Evolutionary conservation across 2,888 invertebrate genomes (phyloP).

Genomic region (Leucophora obtusa): DNA sequence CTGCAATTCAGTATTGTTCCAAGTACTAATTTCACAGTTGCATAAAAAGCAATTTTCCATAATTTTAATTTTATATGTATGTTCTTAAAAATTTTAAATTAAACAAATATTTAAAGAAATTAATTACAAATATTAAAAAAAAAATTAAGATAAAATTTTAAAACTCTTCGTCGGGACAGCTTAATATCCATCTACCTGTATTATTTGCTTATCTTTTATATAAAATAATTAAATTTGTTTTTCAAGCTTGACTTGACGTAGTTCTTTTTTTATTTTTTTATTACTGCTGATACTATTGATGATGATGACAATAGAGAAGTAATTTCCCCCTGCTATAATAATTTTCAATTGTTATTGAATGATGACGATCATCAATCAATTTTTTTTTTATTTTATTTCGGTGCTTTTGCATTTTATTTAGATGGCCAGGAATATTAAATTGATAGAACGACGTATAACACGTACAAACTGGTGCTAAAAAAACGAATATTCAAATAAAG

Average conservation of each 20-base stretch:
- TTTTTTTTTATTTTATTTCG: slow-evolving; percentile 10
- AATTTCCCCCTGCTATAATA: slow-evolving; percentile 10
- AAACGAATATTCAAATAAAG: slow-evolving; percentile 15
- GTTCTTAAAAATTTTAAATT: too few species aligned
- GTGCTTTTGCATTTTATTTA: slow-evolving; percentile 22
- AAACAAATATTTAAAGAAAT: too few species aligned
- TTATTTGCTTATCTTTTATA: slow-evolving; percentile 18
- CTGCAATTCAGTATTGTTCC: too few species aligned
- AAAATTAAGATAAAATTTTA: too few species aligned
- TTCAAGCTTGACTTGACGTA: slow-evolving; percentile 30
- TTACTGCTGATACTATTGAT: neutral
- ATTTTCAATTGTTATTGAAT: slow-evolving; percentile 32
- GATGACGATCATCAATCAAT: slow-evolving; percentile 52
- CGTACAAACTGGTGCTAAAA: slow-evolving; percentile 39
- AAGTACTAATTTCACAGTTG: too few species aligned
- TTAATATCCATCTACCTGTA: too few species aligned
- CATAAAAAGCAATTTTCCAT: too few species aligned
- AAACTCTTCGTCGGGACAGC: too few species aligned
- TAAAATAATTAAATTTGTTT: slow-evolving; percentile 40
- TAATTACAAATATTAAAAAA: too few species aligned
- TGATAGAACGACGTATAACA: slow-evolving; percentile 35
- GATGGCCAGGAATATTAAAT: slow-evolving; percentile 49
- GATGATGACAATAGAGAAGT: slow-evolving; percentile 14
- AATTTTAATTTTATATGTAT: too few species aligned
- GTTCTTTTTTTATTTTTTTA: neutral